Base-by-base conservation (phyloP, 1,140 invertebrate species). In the Drosophila albomicans region DNA sequence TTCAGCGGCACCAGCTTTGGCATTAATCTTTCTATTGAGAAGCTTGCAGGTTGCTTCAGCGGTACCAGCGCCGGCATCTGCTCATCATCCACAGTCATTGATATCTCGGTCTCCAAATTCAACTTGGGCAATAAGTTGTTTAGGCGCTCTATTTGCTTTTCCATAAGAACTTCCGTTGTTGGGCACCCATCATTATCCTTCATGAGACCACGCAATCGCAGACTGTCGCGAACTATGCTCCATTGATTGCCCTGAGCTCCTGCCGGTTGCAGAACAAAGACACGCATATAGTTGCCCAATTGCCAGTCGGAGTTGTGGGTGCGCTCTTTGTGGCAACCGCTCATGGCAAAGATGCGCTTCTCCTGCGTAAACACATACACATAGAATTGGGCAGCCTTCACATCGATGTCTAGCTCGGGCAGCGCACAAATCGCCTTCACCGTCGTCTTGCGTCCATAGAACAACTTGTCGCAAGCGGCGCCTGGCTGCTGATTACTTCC, bases 141-240 rank as follows among this genome's bases (percentile, higher is more conserved):
- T 0, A 80, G 13, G 6, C 70, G 25, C 5, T 70, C 11, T 1
- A 80, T 13, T 30, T 73, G 64, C 11, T 49, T 8, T 2, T 54
- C 46, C 2, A 71, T 11, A 20, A 2, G 35, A 10, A 25, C 20
- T 25, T 10, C 8, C 35, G 35, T 10, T 10, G 35, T 8, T 10
- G 35, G 35, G 32, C 56, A 28, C 48, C 11, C 1, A 20, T 0
- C 1, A 1, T 13, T n/a, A n/a, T 13, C 30, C 41, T 32, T 35
- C 13, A 6, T 11, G 16, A n/a, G 8, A 32, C 11, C 10, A 15
- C 15, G 0, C 0, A 15, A 13, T 11, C n/a, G 13, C 10, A 54
- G 13, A 1, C 1, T 62, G 3, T 84, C 81, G 5, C 77, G 77
- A 5, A 25, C 52, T 41, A 84, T 81, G 1, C 69, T 3, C 81